A percentile compares a stretch with the other conserved stretches of the same genome.
These are phyloP conservation scores for Todiramphus saurophagus DNA, from an alignment of 2,113 vertebrate genomes.

Conservation along the genomic window DNA sequence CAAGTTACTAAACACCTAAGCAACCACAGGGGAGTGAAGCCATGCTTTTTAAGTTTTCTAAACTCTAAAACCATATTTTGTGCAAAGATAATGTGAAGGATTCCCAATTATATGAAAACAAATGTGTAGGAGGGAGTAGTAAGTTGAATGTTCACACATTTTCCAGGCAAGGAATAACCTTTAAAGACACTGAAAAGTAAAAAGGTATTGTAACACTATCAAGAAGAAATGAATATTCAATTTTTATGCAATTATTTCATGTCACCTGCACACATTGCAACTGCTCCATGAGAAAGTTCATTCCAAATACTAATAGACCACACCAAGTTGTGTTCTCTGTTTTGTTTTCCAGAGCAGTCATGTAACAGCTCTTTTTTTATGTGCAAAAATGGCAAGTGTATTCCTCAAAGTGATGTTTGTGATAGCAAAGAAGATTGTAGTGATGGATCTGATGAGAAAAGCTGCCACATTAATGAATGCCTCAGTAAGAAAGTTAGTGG, in stretches of 20 bases:
- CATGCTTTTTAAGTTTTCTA: background rate
- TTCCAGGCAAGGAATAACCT: background rate
- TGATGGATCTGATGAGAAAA: constrained; percentile 92
- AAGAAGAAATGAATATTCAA: background rate
- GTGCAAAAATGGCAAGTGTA: constrained; percentile 96
- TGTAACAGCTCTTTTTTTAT: constrained; percentile 98
- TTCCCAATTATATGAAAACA: background rate
- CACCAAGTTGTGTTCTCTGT: constrained; percentile 49
- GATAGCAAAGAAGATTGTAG: constrained; percentile 90
- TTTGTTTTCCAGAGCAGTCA: constrained; percentile 87
- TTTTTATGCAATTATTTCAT: background rate
- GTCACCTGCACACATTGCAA: background rate
- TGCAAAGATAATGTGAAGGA: background rate
- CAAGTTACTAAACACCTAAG: background rate
- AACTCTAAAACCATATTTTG: background rate
- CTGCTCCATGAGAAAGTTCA: background rate
- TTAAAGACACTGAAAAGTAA: background rate
- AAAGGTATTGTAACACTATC: background rate
- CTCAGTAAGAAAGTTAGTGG: constrained; percentile 93
- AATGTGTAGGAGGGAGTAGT: background rate
- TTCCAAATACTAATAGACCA: background rate
- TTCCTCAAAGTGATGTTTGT: constrained; percentile 84
- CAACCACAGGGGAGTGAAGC: background rate
- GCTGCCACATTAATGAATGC: constrained; percentile 94
- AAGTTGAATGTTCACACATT: background rate